These are phyloP conservation scores for Radopholus similis DNA, from an alignment of 1,140 invertebrate species.

Conservation along the genomic window DNA sequence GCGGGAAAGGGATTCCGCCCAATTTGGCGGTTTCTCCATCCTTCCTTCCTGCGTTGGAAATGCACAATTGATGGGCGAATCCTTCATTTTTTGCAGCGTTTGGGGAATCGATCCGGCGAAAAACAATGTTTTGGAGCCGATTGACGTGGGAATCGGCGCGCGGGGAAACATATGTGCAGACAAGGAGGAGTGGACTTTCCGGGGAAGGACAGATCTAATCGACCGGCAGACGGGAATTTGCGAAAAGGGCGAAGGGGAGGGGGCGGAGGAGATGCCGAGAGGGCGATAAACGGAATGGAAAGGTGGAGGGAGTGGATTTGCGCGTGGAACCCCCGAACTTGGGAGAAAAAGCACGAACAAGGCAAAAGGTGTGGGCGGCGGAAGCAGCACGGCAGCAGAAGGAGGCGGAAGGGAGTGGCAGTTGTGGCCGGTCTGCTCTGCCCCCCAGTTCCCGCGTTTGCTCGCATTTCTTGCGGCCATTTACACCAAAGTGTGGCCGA, in stretches of 20 bases:
- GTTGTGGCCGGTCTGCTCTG: no score
- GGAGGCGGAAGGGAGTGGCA: neutral
- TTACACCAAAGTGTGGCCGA: no score
- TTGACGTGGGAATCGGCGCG: neutral
- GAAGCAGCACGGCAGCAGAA: neutral
- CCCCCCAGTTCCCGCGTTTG: no score
- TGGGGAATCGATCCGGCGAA: neutral
- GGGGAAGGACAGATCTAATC: neutral
- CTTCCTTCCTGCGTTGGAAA: no score
- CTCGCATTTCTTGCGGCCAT: no score
- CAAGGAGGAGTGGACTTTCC: neutral
- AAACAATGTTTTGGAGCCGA: neutral
- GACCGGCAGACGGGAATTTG: neutral
- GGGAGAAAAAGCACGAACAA: no score
- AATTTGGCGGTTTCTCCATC: no score
- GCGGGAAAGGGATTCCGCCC: no score
- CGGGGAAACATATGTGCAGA: neutral
- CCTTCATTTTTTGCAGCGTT: neutral
- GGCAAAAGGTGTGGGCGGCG: no score
- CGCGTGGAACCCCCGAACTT: no score
- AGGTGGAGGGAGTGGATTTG: neutral
- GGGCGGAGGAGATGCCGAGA: neutral
- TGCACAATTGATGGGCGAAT: no score
- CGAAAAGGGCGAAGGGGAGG: neutral
- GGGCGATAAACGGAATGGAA: neutral